These are phyloP conservation scores for Esox lucius DNA, from an alignment of 2,797 vertebrate species.

Conservation along the genomic window DNA sequence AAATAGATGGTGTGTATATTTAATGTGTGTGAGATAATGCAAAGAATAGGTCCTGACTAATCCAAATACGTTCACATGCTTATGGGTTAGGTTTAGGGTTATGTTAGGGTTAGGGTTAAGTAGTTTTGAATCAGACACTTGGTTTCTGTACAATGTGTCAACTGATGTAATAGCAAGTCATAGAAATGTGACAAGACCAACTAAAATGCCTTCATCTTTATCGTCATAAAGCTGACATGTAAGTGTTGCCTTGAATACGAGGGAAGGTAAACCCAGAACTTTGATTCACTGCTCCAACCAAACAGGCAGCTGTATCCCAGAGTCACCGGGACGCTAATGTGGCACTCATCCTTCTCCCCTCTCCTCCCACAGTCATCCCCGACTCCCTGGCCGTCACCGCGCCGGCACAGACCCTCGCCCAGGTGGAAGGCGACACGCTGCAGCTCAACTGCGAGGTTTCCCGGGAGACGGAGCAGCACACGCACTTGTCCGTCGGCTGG, in stretches of 20 bases:
- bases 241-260: not conserved
- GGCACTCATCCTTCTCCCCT: not conserved
- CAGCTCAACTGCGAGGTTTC: slow-evolving; percentile 90
- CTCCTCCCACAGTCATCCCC: slow-evolving; percentile 82
- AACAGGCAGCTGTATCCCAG: not conserved
- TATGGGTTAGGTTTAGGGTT: no score
- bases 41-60: no score
- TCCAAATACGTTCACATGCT: no score
- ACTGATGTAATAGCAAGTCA: not conserved
- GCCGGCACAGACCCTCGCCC: slow-evolving; percentile 84
- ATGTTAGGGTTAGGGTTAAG: no score
- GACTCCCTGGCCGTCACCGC: slow-evolving; percentile 85
- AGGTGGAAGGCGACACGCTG: slow-evolving; percentile 89
- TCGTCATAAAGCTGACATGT: not conserved
- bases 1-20: slow-evolving; percentile 34
- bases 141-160: not conserved
- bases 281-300: not conserved
- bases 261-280: not conserved
- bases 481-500: slow-evolving; percentile 91
- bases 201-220: not conserved
- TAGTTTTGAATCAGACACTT: not conserved
- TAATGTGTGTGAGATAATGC: slow-evolving; percentile 28
- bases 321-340: not conserved
- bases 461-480: slow-evolving; percentile 86
- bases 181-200: not conserved